These are phyloP conservation scores for Geophilus truncorum DNA, from an alignment of 2,888 invertebrate species.

Conservation along the genomic window DNA sequence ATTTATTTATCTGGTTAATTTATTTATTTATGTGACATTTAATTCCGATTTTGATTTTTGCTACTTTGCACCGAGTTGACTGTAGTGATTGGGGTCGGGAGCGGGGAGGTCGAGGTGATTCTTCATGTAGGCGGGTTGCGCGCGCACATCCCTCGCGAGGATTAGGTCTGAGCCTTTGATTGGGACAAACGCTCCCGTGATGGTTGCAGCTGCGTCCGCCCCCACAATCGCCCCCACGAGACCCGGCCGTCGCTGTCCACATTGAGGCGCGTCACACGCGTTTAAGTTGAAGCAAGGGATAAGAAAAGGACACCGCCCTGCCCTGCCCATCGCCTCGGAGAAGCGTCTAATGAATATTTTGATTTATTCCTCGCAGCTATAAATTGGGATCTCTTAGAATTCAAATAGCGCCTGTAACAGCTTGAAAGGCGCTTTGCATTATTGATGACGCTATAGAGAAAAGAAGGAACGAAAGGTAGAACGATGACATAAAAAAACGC, in stretches of 20 bases:
- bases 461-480: not conserved
- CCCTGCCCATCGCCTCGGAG: not conserved
- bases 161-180: not conserved
- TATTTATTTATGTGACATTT: no score
- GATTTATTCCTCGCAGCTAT: constrained; percentile 35
- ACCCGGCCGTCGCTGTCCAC: constrained; percentile 5
- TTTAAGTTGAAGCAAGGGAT: not conserved
- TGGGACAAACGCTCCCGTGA: not conserved
- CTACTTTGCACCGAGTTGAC: not conserved
- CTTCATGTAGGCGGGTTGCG: not conserved
- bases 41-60: not conserved
- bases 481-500: not conserved
- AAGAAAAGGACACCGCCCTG: not conserved
- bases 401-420: constrained; percentile 34
- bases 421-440: constrained; percentile 34
- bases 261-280: not conserved
- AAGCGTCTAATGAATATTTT: constrained; percentile 34
- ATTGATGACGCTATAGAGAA: constrained; percentile 29
- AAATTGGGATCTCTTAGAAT: constrained; percentile 35
- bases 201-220: not conserved
- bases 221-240: constrained; percentile 16
- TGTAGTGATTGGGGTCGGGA: not conserved
- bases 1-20: no score
- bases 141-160: not conserved
- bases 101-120: not conserved